A percentile compares a stretch with the other conserved stretches of the same genome.
Evolutionary conservation across 2,797 vertebrate genomes (phyloP).

Genomic region (Molossus molossus): DNA sequence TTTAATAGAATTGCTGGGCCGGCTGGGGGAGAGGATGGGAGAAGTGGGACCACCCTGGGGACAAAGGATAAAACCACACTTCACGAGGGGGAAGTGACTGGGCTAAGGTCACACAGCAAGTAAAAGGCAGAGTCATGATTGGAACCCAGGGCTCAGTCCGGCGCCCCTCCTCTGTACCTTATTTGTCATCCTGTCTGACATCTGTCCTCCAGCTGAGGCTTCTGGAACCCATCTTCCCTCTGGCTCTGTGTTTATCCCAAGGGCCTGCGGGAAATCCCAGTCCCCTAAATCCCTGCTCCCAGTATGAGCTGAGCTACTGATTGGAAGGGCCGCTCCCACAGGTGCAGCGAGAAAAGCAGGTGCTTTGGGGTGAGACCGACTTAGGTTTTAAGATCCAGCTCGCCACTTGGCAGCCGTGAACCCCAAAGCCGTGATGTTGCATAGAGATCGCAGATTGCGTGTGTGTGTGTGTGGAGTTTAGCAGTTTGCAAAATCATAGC

Average conservation of each 20-base stretch:
- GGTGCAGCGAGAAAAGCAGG: accelerated
- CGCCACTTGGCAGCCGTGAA: background rate
- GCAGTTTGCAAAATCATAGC: background rate
- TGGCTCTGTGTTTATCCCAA: background rate
- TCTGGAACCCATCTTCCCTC: background rate
- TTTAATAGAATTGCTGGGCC: background rate
- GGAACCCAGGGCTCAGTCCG: background rate
- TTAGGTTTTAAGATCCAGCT: background rate
- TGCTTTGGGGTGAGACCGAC: background rate
- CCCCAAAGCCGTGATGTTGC: background rate
- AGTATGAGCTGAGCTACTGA: background rate
- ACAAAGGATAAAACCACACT: background rate
- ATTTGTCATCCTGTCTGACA: background rate
- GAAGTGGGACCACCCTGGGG: background rate
- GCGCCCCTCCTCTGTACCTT: accelerated
- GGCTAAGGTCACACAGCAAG: background rate
- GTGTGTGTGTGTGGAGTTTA: accelerated
- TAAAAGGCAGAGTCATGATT: no score
- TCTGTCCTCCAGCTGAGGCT: background rate
- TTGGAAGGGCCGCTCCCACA: background rate
- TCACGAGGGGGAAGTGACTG: no score
- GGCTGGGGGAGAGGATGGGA: background rate
- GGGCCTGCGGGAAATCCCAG: accelerated
- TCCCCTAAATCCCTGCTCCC: background rate
- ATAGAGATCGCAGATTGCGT: background rate